phyloP scores from a whole-genome alignment of 2,888 invertebrate genomes.

The Panopea generosa region DNA sequence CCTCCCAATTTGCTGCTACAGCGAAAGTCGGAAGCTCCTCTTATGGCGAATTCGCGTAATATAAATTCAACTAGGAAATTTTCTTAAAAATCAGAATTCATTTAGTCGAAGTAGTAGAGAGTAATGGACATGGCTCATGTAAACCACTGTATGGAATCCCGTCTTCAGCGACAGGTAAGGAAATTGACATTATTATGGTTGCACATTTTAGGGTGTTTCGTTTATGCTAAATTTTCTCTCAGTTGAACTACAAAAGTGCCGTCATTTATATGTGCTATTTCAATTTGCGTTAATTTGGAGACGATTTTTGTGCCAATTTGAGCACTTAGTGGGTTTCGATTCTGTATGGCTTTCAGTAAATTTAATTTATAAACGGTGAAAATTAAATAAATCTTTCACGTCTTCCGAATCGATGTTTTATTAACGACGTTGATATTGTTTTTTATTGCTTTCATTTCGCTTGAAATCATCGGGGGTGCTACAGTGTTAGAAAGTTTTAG shows the following conservation, averaged over 20 bases:
- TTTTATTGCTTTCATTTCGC: neutral
- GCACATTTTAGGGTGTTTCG: conserved; percentile 9
- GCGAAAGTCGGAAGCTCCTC: conserved; percentile 35
- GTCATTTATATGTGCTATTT: conserved; percentile 15
- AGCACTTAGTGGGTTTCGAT: conserved; percentile 21
- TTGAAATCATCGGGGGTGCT: neutral
- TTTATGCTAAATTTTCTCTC: conserved; percentile 5
- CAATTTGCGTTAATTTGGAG: conserved; percentile 49
- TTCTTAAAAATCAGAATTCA: conserved; percentile 52
- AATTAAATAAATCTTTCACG: conserved; percentile 61
- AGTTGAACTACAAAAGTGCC: conserved; percentile 23
- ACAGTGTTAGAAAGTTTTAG: neutral
- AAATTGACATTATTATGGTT: conserved; percentile 15
- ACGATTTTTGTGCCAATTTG: conserved; percentile 49
- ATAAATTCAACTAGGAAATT: conserved; percentile 55
- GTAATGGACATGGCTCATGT: conserved; percentile 43
- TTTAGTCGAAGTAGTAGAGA: conserved; percentile 29
- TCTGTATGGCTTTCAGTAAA: conserved; percentile 66
- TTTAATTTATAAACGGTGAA: conserved; percentile 77
- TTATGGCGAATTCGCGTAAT: conserved; percentile 58
- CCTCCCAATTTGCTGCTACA: conserved; percentile 21
- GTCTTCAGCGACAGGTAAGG: conserved; percentile 7
- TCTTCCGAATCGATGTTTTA: conserved; percentile 1
- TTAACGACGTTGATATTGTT: neutral
- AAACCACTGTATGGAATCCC: conserved; percentile 25